These are phyloP conservation scores for Caenorhabditis sp. DNA, from an alignment of 2,888 invertebrate genomes.

Conservation along the genomic window DNA sequence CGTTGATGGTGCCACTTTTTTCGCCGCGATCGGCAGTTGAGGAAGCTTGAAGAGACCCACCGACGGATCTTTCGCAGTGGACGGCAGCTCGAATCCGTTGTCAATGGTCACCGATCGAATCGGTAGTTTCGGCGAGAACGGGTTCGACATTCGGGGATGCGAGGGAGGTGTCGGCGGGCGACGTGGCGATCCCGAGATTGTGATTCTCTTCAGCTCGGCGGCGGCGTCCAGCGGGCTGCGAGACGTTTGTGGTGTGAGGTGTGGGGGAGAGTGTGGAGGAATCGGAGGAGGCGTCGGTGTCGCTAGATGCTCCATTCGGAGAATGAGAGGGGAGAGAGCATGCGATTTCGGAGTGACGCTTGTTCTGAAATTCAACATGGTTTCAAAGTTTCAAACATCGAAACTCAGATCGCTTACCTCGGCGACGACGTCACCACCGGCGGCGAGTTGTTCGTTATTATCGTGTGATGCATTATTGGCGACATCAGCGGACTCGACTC, in stretches of 20 bases:
- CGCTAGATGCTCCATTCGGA: constrained; percentile 18
- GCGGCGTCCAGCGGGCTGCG: neutral
- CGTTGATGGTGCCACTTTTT: neutral
- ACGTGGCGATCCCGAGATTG: neutral
- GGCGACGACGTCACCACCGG: constrained; percentile 33
- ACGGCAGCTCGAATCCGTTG: constrained; percentile 39
- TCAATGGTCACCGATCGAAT: constrained; percentile 45
- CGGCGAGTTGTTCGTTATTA: constrained; percentile 60
- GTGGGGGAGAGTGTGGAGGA: constrained; percentile 50
- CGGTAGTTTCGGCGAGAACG: constrained; percentile 58
- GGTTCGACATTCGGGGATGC: constrained; percentile 39
- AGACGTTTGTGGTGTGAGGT: constrained; percentile 46
- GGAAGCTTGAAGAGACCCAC: constrained; percentile 55
- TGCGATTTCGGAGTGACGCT: constrained; percentile 39
- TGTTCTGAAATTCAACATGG: too few species aligned
- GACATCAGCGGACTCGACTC: constrained; percentile 45
- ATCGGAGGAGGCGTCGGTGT: constrained; percentile 46
- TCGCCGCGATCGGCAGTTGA: constrained; percentile 31
- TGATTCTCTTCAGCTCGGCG: constrained; percentile 23
- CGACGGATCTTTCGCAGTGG: neutral
- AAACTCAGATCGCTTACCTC: neutral
- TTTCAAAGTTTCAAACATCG: neutral
- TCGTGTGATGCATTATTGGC: constrained; percentile 39
- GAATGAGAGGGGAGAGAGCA: constrained; percentile 33
- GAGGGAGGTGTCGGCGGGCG: constrained; percentile 62